phyloP scores from a whole-genome alignment of 92 coral and sea anemone species.

The Epizoanthus illoricatus region DNA sequence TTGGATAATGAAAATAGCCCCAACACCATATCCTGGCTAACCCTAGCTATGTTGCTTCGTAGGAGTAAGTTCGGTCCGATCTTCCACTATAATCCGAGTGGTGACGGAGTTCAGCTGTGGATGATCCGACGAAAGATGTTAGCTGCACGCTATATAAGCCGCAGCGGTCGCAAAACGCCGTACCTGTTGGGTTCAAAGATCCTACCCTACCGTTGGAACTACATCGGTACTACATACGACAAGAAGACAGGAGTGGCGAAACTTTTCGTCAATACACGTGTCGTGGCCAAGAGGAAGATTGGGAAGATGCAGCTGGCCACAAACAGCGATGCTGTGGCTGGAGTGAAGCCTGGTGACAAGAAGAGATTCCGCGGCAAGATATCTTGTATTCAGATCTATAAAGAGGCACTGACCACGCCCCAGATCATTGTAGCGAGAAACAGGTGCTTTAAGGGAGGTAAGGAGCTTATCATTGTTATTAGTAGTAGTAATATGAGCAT shows the following conservation, averaged over 20 bases:
- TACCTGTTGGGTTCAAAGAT: conserved; percentile 50
- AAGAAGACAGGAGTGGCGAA: conserved; percentile 62
- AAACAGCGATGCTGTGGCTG: conserved; percentile 71
- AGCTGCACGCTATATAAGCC: conserved; percentile 61
- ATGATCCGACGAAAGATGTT: conserved; percentile 55
- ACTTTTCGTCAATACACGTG: conserved; percentile 59
- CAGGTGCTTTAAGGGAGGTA: conserved; percentile 37
- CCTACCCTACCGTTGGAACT: conserved; percentile 62
- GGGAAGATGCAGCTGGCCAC: conserved; percentile 79
- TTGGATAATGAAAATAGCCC: background rate
- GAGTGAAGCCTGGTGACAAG: conserved; percentile 63
- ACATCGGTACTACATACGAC: conserved; percentile 67
- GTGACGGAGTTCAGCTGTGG: conserved; percentile 80
- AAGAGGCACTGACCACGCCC: conserved; percentile 49
- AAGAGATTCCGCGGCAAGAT: conserved; percentile 64
- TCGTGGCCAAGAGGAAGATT: conserved; percentile 54
- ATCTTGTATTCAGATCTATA: conserved; percentile 76
- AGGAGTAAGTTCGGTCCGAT: conserved; percentile 66
- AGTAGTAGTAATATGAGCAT: too few relatives aligned
- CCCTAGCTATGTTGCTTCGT: background rate
- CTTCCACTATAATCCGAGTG: conserved; percentile 79
- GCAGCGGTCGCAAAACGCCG: conserved; percentile 67
- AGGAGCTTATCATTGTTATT: background rate
- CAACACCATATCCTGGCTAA: background rate
- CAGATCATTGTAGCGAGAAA: conserved; percentile 33